These are phyloP conservation scores for Morone saxatilis DNA, from an alignment of 2,113 vertebrate genomes.

Conservation along the genomic window DNA sequence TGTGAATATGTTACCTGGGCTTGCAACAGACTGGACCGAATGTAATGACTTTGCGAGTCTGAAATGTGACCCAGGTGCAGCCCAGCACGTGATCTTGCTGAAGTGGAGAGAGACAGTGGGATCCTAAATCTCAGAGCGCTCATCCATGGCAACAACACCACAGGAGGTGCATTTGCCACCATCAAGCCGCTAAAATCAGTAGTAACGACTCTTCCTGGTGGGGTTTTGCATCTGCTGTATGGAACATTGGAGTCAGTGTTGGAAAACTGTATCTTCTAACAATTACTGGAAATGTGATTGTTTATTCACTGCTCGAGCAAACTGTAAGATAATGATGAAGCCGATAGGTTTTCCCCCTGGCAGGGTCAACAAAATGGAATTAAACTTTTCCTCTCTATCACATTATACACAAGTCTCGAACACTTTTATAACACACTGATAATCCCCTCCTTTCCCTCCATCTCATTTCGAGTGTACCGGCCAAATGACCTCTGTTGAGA, in stretches of 20 bases:
- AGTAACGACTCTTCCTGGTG: constrained; percentile 5
- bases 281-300: background rate
- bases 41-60: constrained; percentile 17
- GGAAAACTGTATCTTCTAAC: constrained; percentile 15
- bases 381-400: constrained; percentile 20
- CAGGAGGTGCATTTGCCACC: constrained; percentile 26
- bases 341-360: background rate
- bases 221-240: background rate
- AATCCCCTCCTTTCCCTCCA: constrained; percentile 25
- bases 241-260: constrained; percentile 25
- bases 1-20: constrained; percentile 37
- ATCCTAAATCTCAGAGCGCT: constrained; percentile 35
- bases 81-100: constrained; percentile 15
- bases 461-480: constrained; percentile 21
- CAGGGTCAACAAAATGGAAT: constrained; percentile 9
- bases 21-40: constrained; percentile 41
- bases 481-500: constrained; percentile 60
- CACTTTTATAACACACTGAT: constrained; percentile 42
- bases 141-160: constrained; percentile 47
- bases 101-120: constrained; percentile 31
- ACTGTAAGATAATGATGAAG: constrained; percentile 7
- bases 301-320: background rate
- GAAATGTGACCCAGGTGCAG: constrained; percentile 39
- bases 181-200: constrained; percentile 19
- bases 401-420: constrained; percentile 24